These are phyloP conservation scores for Synanthedon andrenaeformis DNA, from an alignment of 2,888 invertebrate genomes.

Conservation along the genomic window DNA sequence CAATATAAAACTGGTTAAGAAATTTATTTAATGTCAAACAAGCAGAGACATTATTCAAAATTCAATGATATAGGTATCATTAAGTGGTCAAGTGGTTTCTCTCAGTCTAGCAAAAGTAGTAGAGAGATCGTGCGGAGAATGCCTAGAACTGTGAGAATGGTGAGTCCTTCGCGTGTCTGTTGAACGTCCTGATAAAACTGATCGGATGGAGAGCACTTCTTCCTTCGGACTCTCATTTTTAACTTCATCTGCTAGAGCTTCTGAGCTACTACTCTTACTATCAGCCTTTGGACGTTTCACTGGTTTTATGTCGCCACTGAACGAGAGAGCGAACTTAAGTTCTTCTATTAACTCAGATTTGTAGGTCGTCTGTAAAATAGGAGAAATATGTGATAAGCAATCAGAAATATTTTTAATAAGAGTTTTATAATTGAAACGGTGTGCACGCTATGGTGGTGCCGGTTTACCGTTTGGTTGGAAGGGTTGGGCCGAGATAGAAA, in stretches of 20 bases:
- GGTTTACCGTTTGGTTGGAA: too few relatives aligned
- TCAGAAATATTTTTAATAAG: neutral
- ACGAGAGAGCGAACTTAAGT: conserved; percentile 73
- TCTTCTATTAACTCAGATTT: conserved; percentile 72
- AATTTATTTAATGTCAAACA: too few relatives aligned
- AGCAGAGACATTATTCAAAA: too few relatives aligned
- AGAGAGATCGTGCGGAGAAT: conserved; percentile 45
- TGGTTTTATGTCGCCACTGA: conserved; percentile 74
- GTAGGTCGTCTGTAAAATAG: conserved; percentile 59
- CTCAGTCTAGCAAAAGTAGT: conserved; percentile 50
- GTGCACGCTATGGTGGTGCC: too few relatives aligned
- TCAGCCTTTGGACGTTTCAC: conserved; percentile 49
- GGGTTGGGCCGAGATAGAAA: too few relatives aligned
- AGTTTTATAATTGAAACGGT: too few relatives aligned
- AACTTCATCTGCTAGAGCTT: conserved; percentile 33
- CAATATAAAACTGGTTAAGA: too few relatives aligned
- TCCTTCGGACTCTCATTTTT: conserved; percentile 49
- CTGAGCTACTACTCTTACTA: conserved; percentile 38
- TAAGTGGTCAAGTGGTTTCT: conserved; percentile 7
- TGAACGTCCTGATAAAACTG: conserved; percentile 37
- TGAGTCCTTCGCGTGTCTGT: conserved; percentile 37
- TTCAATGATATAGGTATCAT: too few relatives aligned
- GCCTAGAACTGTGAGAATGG: conserved; percentile 47
- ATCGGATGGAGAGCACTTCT: conserved; percentile 42
- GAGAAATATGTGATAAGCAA: neutral